Percentiles rank a stretch among this genome's conserved stretches.
phyloP scores from a whole-genome alignment of 2,797 vertebrate genomes.

The Phrynocephalus forsythii region DNA sequence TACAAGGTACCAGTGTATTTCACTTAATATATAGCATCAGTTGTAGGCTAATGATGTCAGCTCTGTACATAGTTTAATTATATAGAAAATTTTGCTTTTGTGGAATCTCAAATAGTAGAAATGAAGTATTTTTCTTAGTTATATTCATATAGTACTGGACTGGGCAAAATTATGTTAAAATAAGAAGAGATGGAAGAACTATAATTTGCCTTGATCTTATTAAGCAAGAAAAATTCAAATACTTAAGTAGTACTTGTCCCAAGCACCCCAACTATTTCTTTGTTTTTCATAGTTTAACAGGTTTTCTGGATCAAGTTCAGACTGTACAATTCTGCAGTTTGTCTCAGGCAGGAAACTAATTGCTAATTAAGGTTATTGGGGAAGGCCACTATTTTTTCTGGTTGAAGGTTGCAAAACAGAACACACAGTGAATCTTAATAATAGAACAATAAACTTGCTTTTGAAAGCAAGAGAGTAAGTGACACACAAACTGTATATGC shows the following conservation, averaged over 20 bases:
- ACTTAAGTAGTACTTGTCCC: neutral
- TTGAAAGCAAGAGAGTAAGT: too few species aligned
- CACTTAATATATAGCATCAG: neutral
- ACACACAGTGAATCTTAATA: too few species aligned
- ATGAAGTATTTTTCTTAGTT: slow-evolving; percentile 10
- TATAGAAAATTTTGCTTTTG: neutral
- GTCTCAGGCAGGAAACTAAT: slow-evolving; percentile 5
- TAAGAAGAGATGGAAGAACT: neutral
- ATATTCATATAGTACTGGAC: neutral
- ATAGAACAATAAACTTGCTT: too few species aligned
- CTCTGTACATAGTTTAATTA: neutral
- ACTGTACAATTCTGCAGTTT: neutral
- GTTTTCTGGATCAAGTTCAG: slow-evolving; percentile 7
- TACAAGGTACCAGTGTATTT: too few species aligned
- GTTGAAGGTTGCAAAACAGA: too few species aligned
- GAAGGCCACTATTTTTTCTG: too few species aligned
- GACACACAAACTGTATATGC: too few species aligned
- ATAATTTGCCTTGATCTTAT: slow-evolving; percentile 22
- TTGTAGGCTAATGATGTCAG: neutral
- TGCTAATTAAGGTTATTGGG: neutral
- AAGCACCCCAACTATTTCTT: neutral
- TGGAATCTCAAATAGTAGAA: neutral
- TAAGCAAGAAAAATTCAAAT: slow-evolving; percentile 9
- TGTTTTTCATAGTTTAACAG: neutral
- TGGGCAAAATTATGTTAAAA: slow-evolving; percentile 14